Conservation (phyloP, 2,888 invertebrate genomes). For the Hypselothyrea guttata region DNA sequence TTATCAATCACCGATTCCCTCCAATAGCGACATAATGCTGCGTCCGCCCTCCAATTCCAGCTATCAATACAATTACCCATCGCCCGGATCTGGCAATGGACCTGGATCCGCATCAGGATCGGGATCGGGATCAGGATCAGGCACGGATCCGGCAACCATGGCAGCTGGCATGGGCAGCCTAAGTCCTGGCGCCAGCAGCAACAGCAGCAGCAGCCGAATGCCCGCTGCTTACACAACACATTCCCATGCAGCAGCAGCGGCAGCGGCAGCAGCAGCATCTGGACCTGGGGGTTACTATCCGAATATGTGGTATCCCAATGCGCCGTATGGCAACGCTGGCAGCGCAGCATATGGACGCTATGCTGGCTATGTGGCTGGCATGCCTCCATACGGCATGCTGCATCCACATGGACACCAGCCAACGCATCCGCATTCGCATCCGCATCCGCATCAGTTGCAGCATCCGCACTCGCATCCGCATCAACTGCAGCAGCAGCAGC, state of each 20-base stretch:
- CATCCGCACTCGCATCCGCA: slow-evolving; percentile 44
- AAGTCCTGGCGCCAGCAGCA: slow-evolving; percentile 6
- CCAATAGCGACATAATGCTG: slow-evolving; percentile 67
- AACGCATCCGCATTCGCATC: slow-evolving; percentile 19
- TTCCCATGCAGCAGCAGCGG: slow-evolving; percentile 52
- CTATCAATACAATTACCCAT: slow-evolving; percentile 72
- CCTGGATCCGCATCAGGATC: slow-evolving; percentile 17
- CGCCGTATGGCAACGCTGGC: slow-evolving; percentile 57
- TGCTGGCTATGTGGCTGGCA: slow-evolving; percentile 24
- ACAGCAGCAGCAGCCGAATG: neutral
- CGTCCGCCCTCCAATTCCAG: slow-evolving; percentile 68
- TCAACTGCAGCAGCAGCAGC: slow-evolving; percentile 40
- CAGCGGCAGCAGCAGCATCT: too few relatives aligned
- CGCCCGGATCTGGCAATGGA: slow-evolving; percentile 19
- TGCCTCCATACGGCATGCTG: slow-evolving; percentile 31
- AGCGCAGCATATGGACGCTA: slow-evolving; percentile 33
- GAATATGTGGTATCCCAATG: slow-evolving; percentile 80
- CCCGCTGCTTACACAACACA: slow-evolving; percentile 51
- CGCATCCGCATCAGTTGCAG: slow-evolving; percentile 40
- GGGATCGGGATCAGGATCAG: neutral
- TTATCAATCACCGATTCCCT: slow-evolving; percentile 52
- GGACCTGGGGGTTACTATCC: slow-evolving; percentile 68
- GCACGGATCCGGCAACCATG: neutral
- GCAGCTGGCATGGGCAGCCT: neutral
- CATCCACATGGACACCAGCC: slow-evolving; percentile 18